Evolutionary conservation across 2,797 vertebrate genomes (phyloP), one percentile per base, ranked within the genome.

Genomic region (Syngnathus acus): DNA sequence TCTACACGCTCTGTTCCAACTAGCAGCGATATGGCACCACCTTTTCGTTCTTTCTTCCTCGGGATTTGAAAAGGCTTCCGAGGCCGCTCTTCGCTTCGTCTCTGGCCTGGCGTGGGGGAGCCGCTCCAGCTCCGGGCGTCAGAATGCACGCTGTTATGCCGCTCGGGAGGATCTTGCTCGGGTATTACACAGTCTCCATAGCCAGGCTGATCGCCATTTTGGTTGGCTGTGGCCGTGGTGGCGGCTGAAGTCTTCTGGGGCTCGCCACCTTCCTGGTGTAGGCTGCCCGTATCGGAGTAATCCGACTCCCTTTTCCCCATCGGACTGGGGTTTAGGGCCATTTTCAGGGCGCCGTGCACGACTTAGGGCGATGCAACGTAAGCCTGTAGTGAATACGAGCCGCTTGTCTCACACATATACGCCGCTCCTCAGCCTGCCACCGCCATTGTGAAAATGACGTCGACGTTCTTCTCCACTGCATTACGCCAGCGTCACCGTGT

Each of bases 391-490:
- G 81, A 86, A 87, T 83, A 81, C 80, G 82, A 62, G 60, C 84
- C 81, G 79, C 86, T 87, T 87, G 89, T 91, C 48, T 86, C 80
- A 78, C 82, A 75, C 77, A 76, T 76, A 84, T 86, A 74, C 80
- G 84, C 78, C 83, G 73, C 90, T 91, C 80, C 87, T 92, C 90
- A 92, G 78, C 91, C 91, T 86, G 88, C 88, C 91, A 91, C 91
- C 91, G 91, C 91, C 91, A 92, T 92, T 91, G 88, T 92, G 91
- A 88, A 88, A 90, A 89, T 92, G 91, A 92, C 91, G 91, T 92
- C 88, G 80, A 74, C 86, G 86, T 91, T 91, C 90, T 90, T 91
- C 89, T 88, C 90, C 83, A 88, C 89, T 87, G 90, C 87, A 91
- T 87, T 89, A 82, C 83, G 86, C 88, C 90, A 82, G 82, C 88